Base-by-base conservation (phyloP, 2,113 vertebrate genomes). In the Prionailurus viverrinus region DNA sequence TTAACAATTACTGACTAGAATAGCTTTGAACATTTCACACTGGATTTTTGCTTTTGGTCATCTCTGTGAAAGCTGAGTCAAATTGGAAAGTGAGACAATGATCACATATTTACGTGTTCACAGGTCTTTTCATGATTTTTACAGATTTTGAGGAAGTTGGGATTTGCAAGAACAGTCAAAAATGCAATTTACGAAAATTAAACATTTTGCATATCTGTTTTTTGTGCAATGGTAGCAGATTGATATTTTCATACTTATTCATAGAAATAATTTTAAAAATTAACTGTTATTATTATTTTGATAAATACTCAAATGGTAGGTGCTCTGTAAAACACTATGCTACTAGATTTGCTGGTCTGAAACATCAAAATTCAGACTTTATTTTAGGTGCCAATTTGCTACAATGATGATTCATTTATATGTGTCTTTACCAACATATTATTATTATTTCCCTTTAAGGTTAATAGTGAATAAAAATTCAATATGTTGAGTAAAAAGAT, bases 401-500 rank as follows among this genome's bases (percentile, higher is more conserved):
- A 84, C 71, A 87, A 66, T 19, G 21, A 74, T 95, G 53, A 89
- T 63, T 94, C 45, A 91, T 29, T 79, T 88, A 68, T 31, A 53
- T 73, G 27, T 95, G 71, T 91, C 27, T 69, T 88, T 86, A 48
- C 16, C 51, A 88, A 94, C 36, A 65, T 31, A n/a, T 45, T 95
- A 74, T 94, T 89, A 83, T 21, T 69, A 78, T 76, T 81, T 93
- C 3, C 18, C 39, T 96, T 55, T 61, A 16, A 93, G 71, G 66
- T 89, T 92, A 79, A 85, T 86, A 55, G 71, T 45, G 51, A 95
- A 53, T 82, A 93, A 96, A 95, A 83, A 69, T 76, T 93, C 83
- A 85, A 36, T 63, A 93, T 93, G 63, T 55, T 91, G 41, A 55
- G 3, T 84, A 95, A 93, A 93, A 58, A 11, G 18, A 31, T 53